A percentile compares a stretch with the other conserved stretches of the same genome.
Evolutionary conservation across 1,140 invertebrate genomes (phyloP).

Genomic region (Apis florea): DNA sequence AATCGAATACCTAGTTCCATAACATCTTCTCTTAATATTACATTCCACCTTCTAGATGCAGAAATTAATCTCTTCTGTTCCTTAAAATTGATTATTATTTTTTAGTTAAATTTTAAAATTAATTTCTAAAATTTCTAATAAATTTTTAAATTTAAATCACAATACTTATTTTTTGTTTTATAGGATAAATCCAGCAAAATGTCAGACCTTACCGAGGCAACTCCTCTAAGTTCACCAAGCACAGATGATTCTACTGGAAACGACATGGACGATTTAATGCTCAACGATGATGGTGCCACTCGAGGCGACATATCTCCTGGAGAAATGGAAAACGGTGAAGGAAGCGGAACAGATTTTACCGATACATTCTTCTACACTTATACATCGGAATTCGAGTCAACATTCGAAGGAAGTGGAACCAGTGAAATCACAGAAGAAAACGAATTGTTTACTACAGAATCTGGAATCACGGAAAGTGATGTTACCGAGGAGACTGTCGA

Average conservation of each 20-base stretch:
- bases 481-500: conserved; percentile 17
- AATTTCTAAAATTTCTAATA: too few species aligned
- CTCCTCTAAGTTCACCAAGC: conserved; percentile 65
- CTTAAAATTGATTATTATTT: too few species aligned
- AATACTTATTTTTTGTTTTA: conserved; percentile 16
- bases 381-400: conserved; percentile 29
- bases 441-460: conserved; percentile 15
- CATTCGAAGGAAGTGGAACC: conserved; percentile 72
- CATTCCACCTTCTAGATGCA: conserved; percentile 18
- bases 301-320: conserved; percentile 71
- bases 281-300: conserved; percentile 80
- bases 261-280: conserved; percentile 82
- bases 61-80: too few species aligned
- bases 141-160: too few species aligned
- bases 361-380: conserved; percentile 28
- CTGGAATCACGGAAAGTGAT: conserved; percentile 50
- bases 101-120: too few species aligned
- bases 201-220: conserved; percentile 60
- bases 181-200: conserved; percentile 24
- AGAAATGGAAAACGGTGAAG: conserved; percentile 63
- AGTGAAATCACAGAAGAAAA: conserved; percentile 34
- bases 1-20: conserved; percentile 35
- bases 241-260: conserved; percentile 30
- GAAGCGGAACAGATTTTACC: conserved; percentile 64
- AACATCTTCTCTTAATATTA: conserved; percentile 17